phyloP scores from a whole-genome alignment of 2,888 invertebrate genomes.

The Gastrophysa polygoni region DNA sequence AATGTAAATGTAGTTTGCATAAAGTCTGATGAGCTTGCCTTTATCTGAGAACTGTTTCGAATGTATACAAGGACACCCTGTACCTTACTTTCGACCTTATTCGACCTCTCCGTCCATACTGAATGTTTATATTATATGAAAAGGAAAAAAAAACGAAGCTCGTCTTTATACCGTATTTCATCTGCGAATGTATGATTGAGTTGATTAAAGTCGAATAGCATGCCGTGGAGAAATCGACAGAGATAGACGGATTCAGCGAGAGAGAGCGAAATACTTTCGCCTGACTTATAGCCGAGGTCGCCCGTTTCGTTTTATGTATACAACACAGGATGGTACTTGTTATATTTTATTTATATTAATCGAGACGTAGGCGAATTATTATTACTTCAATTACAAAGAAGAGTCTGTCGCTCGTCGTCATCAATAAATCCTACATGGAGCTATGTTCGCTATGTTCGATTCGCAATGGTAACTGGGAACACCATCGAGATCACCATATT shows the following conservation, averaged over 20 bases:
- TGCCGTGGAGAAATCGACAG: constrained; percentile 14
- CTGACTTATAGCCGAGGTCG: constrained; percentile 48
- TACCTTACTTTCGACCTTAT: constrained; percentile 26
- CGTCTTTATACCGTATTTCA: constrained; percentile 39
- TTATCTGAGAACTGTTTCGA: not conserved
- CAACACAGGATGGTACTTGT: constrained; percentile 55
- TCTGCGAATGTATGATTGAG: constrained; percentile 41
- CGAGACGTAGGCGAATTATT: constrained; percentile 58
- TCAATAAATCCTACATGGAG: not conserved
- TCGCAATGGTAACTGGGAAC: not conserved
- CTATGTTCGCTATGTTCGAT: not conserved
- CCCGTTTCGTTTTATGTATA: constrained; percentile 46
- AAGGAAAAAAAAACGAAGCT: constrained; percentile 27
- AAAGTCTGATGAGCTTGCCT: constrained; percentile 17
- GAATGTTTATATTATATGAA: constrained; percentile 30
- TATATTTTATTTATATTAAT: constrained; percentile 59
- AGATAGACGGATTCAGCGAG: not conserved
- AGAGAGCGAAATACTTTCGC: constrained; percentile 28
- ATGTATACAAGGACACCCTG: constrained; percentile 7
- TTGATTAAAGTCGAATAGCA: constrained; percentile 42
- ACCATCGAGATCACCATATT: too few species aligned
- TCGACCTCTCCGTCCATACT: constrained; percentile 30
- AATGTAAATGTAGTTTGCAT: too few species aligned
- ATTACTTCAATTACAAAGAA: constrained; percentile 55
- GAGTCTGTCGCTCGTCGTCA: not conserved